Evolutionary conservation across 2,888 invertebrate genomes (phyloP), one percentile per base, ranked within the genome.

Genomic region (Carterocephalus palaemon): DNA sequence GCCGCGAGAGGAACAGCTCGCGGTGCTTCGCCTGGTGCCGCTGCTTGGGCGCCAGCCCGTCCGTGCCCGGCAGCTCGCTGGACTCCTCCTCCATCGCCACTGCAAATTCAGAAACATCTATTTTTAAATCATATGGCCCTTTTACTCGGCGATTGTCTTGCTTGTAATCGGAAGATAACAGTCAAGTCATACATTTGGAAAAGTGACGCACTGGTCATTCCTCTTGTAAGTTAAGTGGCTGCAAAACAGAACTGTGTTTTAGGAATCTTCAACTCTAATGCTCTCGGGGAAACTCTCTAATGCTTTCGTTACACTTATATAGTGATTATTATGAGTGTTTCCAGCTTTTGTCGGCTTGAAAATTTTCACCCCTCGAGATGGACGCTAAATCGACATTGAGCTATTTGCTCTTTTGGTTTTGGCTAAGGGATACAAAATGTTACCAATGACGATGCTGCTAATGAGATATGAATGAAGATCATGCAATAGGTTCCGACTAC

Each of bases 21-120:
- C 98, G 92, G 82, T 99, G 99, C 83, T 97, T 97, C 80, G 98
- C 92, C 86, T 97, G 97, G 88, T 98, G 97, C 68, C 95, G 92
- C 84, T 97, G 95, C 79, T 95, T 95, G 60, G 92, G 90, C 72
- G 91, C 91, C 67, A 96, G 88, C 62, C 90, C 89, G 82, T 91
- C 90, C 67, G 86, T 85, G 67, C 83, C 89, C 58, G 88, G 89
- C 72, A 85, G 75, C 60, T 87, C 89, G 70, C 77, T 88, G 84
- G 78, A 85, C 78, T 92, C 92, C 74, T 85, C 85, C 81, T 92
- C 92, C 84, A 92, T 89, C 74, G 91, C 90, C 84, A 88, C 92
- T 91, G 81, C 51, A 79, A 81, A 41, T 31, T 41, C 41, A 12
- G 26, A 46, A 41, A 26, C 45, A 51, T 43, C 49, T 60, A 73